Evolutionary conservation across 2,113 vertebrate genomes (phyloP).

Genomic region (Engystomops pustulosus): DNA sequence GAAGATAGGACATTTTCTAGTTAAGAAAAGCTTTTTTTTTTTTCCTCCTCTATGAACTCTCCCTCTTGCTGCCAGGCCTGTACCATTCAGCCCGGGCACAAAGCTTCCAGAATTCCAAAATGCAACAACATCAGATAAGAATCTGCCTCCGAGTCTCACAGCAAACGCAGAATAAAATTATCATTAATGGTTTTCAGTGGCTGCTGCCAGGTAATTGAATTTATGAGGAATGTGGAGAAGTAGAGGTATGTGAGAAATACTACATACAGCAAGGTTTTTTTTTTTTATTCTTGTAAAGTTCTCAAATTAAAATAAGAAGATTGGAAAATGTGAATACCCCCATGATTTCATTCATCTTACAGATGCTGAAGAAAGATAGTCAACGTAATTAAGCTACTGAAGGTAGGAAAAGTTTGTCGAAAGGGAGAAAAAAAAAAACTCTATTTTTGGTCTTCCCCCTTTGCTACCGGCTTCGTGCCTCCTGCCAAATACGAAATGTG

Average conservation of each 20-base stretch:
- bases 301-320: constrained; percentile 31
- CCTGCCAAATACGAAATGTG: background rate
- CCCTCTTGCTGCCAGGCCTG: constrained; percentile 41
- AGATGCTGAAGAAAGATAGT: constrained; percentile 18
- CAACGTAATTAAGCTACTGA: constrained; percentile 45
- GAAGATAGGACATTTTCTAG: constrained; percentile 62
- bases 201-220: constrained; percentile 75
- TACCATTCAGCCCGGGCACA: constrained; percentile 58
- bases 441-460: too few relatives aligned
- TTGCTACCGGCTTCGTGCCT: background rate
- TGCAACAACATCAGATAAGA: constrained; percentile 67
- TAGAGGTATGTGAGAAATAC: constrained; percentile 6
- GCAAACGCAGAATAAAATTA: constrained; percentile 69
- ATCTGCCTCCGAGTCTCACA: constrained; percentile 68
- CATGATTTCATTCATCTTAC: background rate
- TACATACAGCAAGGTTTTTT: background rate
- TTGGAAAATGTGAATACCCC: constrained; percentile 19
- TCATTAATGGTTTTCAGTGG: constrained; percentile 70
- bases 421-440: too few relatives aligned
- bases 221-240: constrained; percentile 59
- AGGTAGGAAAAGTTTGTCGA: background rate
- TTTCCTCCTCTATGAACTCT: constrained; percentile 18
- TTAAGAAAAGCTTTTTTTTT: constrained; percentile 58
- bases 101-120: constrained; percentile 63
- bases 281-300: background rate